Evolutionary conservation across 2,888 invertebrate genomes (phyloP).

Genomic region (Volucella zonaria): DNA sequence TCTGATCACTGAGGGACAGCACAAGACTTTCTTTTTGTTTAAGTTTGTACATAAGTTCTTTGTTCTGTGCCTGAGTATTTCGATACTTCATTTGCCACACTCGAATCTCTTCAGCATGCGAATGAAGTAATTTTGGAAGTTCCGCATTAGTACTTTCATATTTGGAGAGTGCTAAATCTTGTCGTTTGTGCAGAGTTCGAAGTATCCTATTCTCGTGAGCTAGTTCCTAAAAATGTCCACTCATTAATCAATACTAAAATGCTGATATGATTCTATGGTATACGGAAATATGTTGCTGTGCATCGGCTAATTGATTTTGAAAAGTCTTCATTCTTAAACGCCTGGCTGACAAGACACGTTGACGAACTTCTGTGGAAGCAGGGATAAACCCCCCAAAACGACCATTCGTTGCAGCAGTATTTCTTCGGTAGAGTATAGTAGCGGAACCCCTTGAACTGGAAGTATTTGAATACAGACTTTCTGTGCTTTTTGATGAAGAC

Average conservation of each 20-base stretch:
- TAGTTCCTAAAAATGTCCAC: constrained; percentile 84
- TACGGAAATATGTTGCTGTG: constrained; percentile 90
- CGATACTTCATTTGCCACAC: constrained; percentile 88
- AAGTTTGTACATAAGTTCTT: constrained; percentile 86
- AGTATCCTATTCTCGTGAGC: constrained; percentile 89
- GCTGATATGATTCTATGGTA: constrained; percentile 75
- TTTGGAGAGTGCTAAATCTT: constrained; percentile 90
- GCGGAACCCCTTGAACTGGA: constrained; percentile 81
- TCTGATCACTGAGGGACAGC: constrained; percentile 86
- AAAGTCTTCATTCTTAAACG: constrained; percentile 89
- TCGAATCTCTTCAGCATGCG: constrained; percentile 90
- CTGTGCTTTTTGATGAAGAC: constrained; percentile 82
- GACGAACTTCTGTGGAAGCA: constrained; percentile 82
- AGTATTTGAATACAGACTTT: constrained; percentile 81
- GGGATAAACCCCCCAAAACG: constrained; percentile 78
- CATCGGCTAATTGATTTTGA: constrained; percentile 91
- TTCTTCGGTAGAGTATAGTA: constrained; percentile 78
- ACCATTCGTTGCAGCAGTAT: constrained; percentile 65
- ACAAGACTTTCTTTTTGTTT: constrained; percentile 89
- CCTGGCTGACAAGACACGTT: constrained; percentile 90
- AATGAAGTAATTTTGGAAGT: constrained; percentile 87
- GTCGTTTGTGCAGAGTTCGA: constrained; percentile 90
- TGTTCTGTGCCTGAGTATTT: constrained; percentile 86
- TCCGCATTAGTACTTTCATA: constrained; percentile 91
- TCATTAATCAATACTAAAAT: not conserved